These are phyloP conservation scores for Sorex fumeus DNA, from an alignment of 2,113 vertebrate species.

Conservation along the genomic window DNA sequence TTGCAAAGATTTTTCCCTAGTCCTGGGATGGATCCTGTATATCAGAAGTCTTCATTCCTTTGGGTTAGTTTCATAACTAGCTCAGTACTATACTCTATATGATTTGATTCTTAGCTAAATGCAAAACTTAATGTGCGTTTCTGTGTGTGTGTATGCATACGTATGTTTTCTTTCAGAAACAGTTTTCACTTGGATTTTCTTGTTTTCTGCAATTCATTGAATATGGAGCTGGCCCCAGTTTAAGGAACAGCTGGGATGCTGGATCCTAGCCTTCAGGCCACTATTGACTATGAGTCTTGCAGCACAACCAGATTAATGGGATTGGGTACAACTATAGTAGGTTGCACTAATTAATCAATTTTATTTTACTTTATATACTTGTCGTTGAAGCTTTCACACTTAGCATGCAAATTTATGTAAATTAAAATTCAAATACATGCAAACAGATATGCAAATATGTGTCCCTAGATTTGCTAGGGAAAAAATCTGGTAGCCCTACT, in stretches of 20 bases:
- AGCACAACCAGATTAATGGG: slow-evolving; percentile 81
- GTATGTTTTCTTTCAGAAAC: background rate
- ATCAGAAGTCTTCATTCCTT: too few species aligned
- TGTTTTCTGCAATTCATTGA: slow-evolving; percentile 43
- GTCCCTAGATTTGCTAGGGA: slow-evolving; percentile 84
- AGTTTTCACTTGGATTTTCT: slow-evolving; percentile 45
- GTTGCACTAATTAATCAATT: slow-evolving; percentile 86
- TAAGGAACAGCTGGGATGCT: slow-evolving; percentile 78
- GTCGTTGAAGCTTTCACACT: slow-evolving; percentile 75
- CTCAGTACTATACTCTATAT: background rate
- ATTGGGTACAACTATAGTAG: slow-evolving; percentile 78
- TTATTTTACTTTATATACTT: slow-evolving; percentile 85
- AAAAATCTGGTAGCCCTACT: slow-evolving; percentile 86
- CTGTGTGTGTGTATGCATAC: background rate
- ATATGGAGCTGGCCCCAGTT: slow-evolving; percentile 48
- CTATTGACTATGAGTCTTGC: slow-evolving; percentile 77
- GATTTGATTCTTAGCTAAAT: slow-evolving; percentile 51
- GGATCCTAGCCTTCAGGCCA: slow-evolving; percentile 75
- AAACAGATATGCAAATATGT: slow-evolving; percentile 84
- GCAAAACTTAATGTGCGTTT: background rate
- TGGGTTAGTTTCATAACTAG: background rate
- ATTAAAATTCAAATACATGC: slow-evolving; percentile 84
- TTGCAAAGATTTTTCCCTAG: too few species aligned
- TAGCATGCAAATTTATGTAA: slow-evolving; percentile 84
- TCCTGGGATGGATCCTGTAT: too few species aligned